Percentiles rank a stretch among this genome's conserved stretches.
Conservation (phyloP, 2,113 vertebrate species). For the Mugil cephalus region DNA sequence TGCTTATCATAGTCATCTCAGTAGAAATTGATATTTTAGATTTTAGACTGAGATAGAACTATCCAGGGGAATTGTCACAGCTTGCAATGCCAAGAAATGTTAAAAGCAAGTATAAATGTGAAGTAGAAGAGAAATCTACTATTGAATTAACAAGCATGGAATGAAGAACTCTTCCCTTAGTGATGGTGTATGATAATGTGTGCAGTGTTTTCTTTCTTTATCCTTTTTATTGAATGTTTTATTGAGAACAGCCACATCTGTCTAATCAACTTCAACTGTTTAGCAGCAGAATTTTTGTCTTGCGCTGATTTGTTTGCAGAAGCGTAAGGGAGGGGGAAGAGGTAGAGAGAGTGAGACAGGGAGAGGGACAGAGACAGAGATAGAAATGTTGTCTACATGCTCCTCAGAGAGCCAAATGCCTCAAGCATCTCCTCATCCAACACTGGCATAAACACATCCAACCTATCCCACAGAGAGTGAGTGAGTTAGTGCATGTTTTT, state of each 20-base stretch:
- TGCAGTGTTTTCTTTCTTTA: no score
- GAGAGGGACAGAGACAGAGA: conserved; percentile 14
- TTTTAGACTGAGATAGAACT: no score
- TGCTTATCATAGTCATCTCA: no score
- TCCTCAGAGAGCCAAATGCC: conserved; percentile 64
- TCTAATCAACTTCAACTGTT: conserved; percentile 20
- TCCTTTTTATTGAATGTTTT: no score
- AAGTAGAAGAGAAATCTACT: no score
- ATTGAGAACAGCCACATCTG: background rate
- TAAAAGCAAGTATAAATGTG: no score
- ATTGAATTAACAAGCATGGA: no score
- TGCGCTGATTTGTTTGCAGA: conserved; percentile 14
- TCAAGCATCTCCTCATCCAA: conserved; percentile 66
- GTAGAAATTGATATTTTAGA: no score
- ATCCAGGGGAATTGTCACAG: no score
- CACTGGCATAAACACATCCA: conserved; percentile 64
- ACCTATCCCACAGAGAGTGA: conserved; percentile 56
- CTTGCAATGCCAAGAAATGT: no score
- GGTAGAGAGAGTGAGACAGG: background rate
- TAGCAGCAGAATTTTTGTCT: background rate
- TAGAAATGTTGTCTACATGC: conserved; percentile 56
- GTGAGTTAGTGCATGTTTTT: conserved; percentile 24
- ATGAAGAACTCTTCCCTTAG: no score
- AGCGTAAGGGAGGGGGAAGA: conserved; percentile 4
- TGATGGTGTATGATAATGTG: no score